phyloP scores from a whole-genome alignment of 1,140 invertebrate genomes.

The Elysia chlorotica region DNA sequence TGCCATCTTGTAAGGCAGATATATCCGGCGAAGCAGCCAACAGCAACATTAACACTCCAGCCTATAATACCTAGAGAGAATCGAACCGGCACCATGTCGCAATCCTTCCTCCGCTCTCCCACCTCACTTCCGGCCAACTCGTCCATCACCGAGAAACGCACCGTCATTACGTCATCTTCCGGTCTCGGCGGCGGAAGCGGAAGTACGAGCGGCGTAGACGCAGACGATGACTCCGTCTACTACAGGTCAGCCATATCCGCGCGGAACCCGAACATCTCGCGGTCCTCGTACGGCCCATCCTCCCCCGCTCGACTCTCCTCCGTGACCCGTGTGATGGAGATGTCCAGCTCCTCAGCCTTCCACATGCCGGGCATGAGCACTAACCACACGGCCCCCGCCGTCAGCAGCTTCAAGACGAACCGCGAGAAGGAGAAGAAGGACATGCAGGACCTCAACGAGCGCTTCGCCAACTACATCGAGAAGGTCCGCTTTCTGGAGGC shows the following conservation, averaged over 20 bases:
- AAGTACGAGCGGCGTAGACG: not conserved
- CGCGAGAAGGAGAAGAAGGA: constrained; percentile 64
- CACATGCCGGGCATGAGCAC: too few species aligned
- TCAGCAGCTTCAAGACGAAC: constrained; percentile 53
- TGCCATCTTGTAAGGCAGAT: not conserved
- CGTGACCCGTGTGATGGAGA: constrained; percentile 26
- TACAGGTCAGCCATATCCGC: constrained; percentile 43
- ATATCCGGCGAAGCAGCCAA: too few species aligned
- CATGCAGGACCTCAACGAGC: constrained; percentile 64
- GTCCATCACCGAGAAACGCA: constrained; percentile 47
- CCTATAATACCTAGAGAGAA: too few species aligned
- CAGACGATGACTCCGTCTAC: constrained; percentile 25
- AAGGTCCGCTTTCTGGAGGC: constrained; percentile 65
- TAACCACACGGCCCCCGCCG: constrained; percentile 42
- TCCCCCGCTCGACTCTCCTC: constrained; percentile 29
- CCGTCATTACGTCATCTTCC: constrained; percentile 44
- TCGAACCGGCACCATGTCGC: not conserved
- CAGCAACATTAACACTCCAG: too few species aligned
- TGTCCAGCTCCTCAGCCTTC: constrained; percentile 21
- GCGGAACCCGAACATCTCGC: not conserved
- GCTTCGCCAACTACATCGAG: constrained; percentile 65
- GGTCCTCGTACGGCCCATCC: constrained; percentile 10
- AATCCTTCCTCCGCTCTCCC: constrained; percentile 3
- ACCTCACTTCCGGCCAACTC: constrained; percentile 9
- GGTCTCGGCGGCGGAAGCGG: constrained; percentile 18